Percentiles rank a stretch among this genome's conserved stretches.
Evolutionary conservation across 2,888 invertebrate genomes (phyloP).

Genomic region (Spicauda simplicius): DNA sequence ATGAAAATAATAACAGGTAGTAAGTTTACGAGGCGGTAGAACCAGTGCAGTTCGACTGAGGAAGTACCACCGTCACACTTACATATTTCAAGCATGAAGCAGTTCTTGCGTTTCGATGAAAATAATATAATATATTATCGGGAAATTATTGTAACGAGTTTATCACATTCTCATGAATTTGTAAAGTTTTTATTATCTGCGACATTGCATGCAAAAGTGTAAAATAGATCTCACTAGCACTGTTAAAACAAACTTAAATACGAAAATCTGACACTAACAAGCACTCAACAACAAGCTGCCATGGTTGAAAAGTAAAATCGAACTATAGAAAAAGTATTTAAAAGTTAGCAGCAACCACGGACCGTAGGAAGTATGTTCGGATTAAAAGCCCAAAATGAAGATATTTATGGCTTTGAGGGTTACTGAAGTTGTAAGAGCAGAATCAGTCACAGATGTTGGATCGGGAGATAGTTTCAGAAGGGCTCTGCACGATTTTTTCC

Average conservation of each 20-base stretch:
- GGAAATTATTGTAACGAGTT: too few species aligned
- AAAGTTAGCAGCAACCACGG: neutral
- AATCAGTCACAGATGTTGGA: conserved; percentile 47
- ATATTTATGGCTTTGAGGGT: conserved; percentile 60
- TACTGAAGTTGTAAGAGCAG: conserved; percentile 60
- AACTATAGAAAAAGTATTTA: neutral
- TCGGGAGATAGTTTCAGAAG: conserved; percentile 52
- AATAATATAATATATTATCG: too few species aligned
- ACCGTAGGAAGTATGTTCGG: neutral
- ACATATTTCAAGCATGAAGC: too few species aligned
- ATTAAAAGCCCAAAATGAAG: neutral
- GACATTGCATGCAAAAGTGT: too few species aligned
- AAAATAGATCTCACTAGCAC: neutral
- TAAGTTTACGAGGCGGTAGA: too few species aligned
- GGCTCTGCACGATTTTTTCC: conserved; percentile 50
- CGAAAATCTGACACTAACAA: neutral
- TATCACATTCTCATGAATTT: too few species aligned
- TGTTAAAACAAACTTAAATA: neutral
- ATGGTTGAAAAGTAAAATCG: neutral
- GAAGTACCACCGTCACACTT: too few species aligned
- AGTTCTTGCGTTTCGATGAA: too few species aligned
- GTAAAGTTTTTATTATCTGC: too few species aligned
- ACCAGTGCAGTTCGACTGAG: too few species aligned
- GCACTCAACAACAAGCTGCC: conserved; percentile 1
- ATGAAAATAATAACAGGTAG: too few species aligned